These are phyloP conservation scores for Vicugna pacos DNA, from an alignment of 2,113 vertebrate species.

Conservation along the genomic window DNA sequence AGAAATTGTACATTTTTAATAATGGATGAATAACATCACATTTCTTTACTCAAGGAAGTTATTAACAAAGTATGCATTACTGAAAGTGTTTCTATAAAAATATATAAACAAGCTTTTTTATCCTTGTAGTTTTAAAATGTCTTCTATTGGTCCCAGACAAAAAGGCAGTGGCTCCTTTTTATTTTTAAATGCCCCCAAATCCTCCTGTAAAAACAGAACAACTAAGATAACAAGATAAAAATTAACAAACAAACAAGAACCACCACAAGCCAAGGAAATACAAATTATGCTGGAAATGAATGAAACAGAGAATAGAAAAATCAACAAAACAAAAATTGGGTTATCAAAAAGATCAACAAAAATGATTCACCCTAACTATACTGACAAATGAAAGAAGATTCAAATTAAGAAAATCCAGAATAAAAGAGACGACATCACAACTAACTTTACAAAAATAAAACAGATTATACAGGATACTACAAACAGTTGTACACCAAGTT, in stretches of 20 bases:
- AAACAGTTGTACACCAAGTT: not conserved
- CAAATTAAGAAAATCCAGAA: not conserved
- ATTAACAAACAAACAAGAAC: not conserved
- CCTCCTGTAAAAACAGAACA: not conserved
- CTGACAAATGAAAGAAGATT: not conserved
- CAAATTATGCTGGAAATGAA: not conserved
- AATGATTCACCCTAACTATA: not conserved
- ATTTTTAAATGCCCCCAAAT: not conserved
- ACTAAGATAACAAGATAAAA: not conserved
- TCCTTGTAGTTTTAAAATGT: not conserved
- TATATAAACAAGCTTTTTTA: not conserved
- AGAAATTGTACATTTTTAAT: not conserved
- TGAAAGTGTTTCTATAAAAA: not conserved
- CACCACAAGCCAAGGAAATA: not conserved
- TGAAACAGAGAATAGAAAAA: not conserved
- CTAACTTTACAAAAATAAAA: not conserved
- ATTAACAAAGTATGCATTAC: not conserved
- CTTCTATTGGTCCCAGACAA: not conserved
- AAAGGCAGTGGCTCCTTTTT: not conserved
- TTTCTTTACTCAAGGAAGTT: slow-evolving; percentile 23
- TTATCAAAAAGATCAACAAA: not conserved
- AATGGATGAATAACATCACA: not conserved
- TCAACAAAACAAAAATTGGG: not conserved
- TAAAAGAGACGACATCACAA: not conserved
- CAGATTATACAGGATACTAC: not conserved